Evolutionary conservation across 2,113 vertebrate genomes (phyloP).

Genomic region (Labrus mixtus): DNA sequence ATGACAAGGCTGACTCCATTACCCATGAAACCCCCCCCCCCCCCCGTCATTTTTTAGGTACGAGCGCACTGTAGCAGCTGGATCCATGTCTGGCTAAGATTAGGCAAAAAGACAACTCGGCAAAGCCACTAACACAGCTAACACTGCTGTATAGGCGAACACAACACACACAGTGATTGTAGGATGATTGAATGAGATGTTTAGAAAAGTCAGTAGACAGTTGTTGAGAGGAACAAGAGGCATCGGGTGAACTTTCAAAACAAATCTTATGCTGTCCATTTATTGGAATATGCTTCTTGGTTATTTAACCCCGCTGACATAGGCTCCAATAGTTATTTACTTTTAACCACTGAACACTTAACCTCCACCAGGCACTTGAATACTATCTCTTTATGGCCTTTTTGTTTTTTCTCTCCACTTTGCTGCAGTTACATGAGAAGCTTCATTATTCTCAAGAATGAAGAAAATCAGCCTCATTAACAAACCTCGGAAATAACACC

Average conservation of each 20-base stretch:
- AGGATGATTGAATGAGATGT: constrained; percentile 61
- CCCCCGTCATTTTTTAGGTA: neutral
- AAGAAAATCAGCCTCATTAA: constrained; percentile 42
- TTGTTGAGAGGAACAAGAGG: constrained; percentile 65
- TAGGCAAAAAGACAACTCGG: constrained; percentile 31
- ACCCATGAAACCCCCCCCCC: constrained; percentile 30
- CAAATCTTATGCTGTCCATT: constrained; percentile 28
- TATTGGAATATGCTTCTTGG: constrained; percentile 40
- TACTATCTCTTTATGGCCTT: constrained; percentile 71
- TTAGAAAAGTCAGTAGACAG: constrained; percentile 63
- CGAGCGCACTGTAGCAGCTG: constrained; percentile 70
- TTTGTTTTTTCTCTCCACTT: constrained; percentile 31
- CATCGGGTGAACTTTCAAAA: constrained; percentile 67
- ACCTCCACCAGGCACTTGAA: constrained; percentile 84
- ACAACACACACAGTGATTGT: constrained; percentile 51
- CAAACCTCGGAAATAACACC: constrained; percentile 45
- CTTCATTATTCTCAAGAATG: constrained; percentile 34
- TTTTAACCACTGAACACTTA: constrained; percentile 42
- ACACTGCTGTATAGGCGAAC: constrained; percentile 48
- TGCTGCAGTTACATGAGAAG: constrained; percentile 47
- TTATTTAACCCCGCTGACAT: constrained; percentile 34
- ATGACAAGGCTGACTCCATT: constrained; percentile 5
- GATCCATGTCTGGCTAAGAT: constrained; percentile 54
- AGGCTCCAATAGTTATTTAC: constrained; percentile 10
- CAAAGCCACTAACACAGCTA: constrained; percentile 59